These are phyloP conservation scores for Gnathonemus longibarbis DNA, from an alignment of 2,113 vertebrate species.

Conservation along the genomic window DNA sequence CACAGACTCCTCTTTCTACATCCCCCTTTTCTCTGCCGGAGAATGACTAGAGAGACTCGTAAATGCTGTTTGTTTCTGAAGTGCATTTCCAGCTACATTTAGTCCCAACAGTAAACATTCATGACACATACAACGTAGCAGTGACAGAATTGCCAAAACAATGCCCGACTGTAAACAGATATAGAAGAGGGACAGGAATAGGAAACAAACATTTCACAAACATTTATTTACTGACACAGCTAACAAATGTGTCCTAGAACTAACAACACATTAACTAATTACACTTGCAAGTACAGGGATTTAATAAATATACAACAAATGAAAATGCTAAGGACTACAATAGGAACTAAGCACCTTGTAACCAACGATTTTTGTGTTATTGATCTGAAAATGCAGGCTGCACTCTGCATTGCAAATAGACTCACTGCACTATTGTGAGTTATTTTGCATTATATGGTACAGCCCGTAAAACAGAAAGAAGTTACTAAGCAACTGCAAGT, in stretches of 20 bases:
- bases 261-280: background rate
- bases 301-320: background rate
- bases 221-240: conserved; percentile 3
- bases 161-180: background rate
- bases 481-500: background rate
- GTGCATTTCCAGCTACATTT: background rate
- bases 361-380: background rate
- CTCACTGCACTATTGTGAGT: background rate
- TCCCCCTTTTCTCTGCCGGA: too few species aligned
- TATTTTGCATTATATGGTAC: background rate
- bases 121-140: background rate
- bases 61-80: background rate
- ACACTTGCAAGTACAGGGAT: background rate
- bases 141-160: background rate
- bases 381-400: background rate
- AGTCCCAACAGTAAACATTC: background rate
- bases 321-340: background rate
- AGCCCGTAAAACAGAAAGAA: background rate
- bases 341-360: background rate
- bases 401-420: background rate
- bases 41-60: background rate
- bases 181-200: background rate
- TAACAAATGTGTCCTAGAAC: background rate
- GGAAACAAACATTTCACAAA: background rate
- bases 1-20: background rate